Percentiles rank a stretch among this genome's conserved stretches.
Evolutionary conservation across 2,113 vertebrate species (phyloP).

Genomic region (Capreolus pygargus): DNA sequence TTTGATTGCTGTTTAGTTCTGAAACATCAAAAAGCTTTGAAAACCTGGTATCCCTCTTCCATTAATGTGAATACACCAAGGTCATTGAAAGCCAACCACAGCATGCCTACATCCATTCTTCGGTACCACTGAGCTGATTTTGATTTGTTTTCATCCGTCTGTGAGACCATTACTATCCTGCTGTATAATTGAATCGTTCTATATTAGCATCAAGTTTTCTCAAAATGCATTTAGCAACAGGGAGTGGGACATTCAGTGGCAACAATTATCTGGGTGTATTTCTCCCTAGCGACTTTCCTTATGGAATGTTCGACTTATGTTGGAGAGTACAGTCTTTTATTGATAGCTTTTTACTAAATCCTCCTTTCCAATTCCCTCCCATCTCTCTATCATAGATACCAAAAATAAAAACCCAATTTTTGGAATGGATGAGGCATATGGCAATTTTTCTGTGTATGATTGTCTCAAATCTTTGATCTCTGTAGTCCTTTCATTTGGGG

Average conservation of each 20-base stretch:
- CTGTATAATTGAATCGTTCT: constrained; percentile 62
- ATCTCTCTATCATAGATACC: neutral
- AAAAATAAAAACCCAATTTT: constrained; percentile 60
- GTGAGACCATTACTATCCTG: constrained; percentile 66
- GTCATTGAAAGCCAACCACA: neutral
- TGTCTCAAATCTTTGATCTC: constrained; percentile 77
- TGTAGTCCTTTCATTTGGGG: constrained; percentile 74
- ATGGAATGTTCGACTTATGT: constrained; percentile 46
- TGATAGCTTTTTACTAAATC: constrained; percentile 15
- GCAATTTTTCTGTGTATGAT: constrained; percentile 73
- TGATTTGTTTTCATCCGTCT: constrained; percentile 49
- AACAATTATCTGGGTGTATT: constrained; percentile 54
- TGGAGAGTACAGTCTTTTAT: neutral
- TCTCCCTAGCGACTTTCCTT: constrained; percentile 60
- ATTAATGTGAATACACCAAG: constrained; percentile 34
- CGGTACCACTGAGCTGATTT: constrained; percentile 42
- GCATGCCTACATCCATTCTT: constrained; percentile 24
- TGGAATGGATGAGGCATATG: constrained; percentile 69
- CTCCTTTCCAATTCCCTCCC: neutral
- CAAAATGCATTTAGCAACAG: constrained; percentile 67
- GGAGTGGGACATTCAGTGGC: constrained; percentile 64
- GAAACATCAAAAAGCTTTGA: constrained; percentile 50
- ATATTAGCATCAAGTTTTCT: constrained; percentile 70
- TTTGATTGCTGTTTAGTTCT: constrained; percentile 17
- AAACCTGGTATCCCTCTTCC: constrained; percentile 30